These are phyloP conservation scores for Diarsia dahlii DNA, from an alignment of 2,888 invertebrate species.

Conservation along the genomic window DNA sequence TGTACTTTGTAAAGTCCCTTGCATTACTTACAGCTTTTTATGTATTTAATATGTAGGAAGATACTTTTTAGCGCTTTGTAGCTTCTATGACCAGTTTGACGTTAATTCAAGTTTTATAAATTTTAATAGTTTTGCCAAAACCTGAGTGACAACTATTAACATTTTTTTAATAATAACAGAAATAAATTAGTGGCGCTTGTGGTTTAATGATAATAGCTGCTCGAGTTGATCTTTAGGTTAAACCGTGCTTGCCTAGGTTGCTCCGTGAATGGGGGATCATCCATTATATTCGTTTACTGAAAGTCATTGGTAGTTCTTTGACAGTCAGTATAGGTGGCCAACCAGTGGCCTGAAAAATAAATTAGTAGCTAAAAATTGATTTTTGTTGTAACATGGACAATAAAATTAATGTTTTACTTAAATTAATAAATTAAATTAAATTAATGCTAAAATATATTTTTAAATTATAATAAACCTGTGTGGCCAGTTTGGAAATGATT, in stretches of 20 bases:
- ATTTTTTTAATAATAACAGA: neutral
- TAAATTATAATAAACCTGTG: slow-evolving; percentile 12
- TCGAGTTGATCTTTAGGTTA: too few relatives aligned
- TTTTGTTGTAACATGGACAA: neutral
- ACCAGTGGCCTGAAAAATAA: neutral
- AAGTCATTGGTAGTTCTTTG: too few relatives aligned
- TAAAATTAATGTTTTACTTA: slow-evolving; percentile 9
- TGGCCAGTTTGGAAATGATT: slow-evolving; percentile 14
- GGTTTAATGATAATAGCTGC: too few relatives aligned
- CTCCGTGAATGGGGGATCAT: too few relatives aligned
- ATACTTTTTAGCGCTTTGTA: neutral
- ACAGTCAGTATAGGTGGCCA: too few relatives aligned
- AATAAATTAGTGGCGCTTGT: neutral
- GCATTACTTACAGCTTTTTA: slow-evolving; percentile 39
- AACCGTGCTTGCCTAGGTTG: too few relatives aligned
- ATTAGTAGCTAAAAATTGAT: neutral
- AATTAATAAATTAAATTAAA: slow-evolving; percentile 28
- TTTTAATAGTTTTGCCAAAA: neutral
- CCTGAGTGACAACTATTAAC: neutral
- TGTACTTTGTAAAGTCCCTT: slow-evolving; percentile 33
- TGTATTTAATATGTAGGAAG: slow-evolving; percentile 14
- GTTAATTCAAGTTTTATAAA: neutral
- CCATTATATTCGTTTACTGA: too few relatives aligned
- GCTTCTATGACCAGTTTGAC: neutral
- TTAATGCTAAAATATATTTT: slow-evolving; percentile 22